Percentiles rank a stretch among this genome's conserved stretches.
Conservation (phyloP, 2,113 vertebrate species). For the Mungos mungo region DNA sequence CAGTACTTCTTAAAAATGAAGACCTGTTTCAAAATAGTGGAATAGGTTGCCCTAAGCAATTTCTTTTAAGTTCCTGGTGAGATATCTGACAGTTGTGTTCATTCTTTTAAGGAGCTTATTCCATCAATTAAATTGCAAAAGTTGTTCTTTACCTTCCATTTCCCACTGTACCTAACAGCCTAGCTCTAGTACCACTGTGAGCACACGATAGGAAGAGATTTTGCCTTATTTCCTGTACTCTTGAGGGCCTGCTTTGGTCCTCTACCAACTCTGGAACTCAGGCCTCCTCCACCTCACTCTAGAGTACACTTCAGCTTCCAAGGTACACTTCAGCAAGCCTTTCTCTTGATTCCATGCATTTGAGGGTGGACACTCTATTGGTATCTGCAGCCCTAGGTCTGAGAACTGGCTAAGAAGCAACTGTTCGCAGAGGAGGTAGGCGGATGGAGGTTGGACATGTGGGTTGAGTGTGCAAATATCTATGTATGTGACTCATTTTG, state of each 20-base stretch:
- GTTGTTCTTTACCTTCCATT: neutral
- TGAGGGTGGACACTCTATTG: neutral
- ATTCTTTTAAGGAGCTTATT: neutral
- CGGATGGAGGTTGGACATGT: neutral
- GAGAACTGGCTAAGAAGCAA: neutral
- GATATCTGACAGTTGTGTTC: neutral
- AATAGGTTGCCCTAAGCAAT: neutral
- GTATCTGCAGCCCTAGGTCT: neutral
- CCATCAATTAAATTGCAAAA: neutral
- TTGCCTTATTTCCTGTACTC: neutral
- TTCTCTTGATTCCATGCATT: neutral
- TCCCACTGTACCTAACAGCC: neutral
- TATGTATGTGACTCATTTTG: neutral
- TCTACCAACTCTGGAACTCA: neutral
- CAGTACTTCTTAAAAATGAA: neutral
- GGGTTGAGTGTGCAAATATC: neutral
- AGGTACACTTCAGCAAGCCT: neutral
- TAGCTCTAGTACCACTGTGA: neutral
- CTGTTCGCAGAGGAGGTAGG: neutral
- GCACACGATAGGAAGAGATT: neutral
- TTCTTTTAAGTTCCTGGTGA: conserved; percentile 41
- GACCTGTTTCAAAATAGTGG: neutral
- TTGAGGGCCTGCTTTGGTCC: neutral
- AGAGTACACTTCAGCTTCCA: neutral
- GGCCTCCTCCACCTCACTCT: neutral